phyloP scores from a whole-genome alignment of 2,797 vertebrate genomes.

The Tadarida brasiliensis region DNA sequence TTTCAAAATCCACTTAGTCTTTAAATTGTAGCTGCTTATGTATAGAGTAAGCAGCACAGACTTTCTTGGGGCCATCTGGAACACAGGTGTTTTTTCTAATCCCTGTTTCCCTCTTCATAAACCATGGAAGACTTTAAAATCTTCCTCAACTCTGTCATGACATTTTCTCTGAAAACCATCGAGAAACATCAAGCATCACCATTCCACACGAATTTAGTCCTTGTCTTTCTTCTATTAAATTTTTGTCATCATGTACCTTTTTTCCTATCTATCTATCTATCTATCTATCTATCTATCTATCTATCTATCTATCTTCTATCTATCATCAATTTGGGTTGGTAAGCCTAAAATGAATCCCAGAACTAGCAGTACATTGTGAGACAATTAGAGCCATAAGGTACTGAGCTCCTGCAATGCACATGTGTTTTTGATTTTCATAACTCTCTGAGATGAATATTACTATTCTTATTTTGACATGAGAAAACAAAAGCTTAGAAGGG shows the following conservation, averaged over 20 bases:
- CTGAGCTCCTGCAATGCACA: neutral
- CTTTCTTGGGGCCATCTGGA: neutral
- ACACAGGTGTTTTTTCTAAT: constrained; percentile 19
- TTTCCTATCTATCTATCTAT: neutral
- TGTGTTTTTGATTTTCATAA: neutral
- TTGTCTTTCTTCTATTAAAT: neutral
- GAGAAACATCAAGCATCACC: neutral
- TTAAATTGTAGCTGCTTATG: neutral
- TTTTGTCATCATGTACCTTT: neutral
- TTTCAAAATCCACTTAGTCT: neutral
- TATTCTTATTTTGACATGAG: neutral
- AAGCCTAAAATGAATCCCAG: neutral
- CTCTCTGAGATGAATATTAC: neutral
- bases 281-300: neutral
- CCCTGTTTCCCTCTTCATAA: neutral
- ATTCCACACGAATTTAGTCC: neutral
- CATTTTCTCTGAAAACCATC: neutral
- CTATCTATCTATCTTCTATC: neutral
- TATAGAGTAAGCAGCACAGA: neutral
- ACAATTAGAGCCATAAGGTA: neutral
- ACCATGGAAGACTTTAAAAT: neutral
- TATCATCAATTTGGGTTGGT: neutral
- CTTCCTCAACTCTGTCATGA: neutral
- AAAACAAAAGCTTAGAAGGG: neutral
- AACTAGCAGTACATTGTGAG: neutral